Percentiles rank a stretch among this genome's conserved stretches.
phyloP scores from a whole-genome alignment of 2,113 vertebrate genomes.

The Misgurnus anguillicaudatus region DNA sequence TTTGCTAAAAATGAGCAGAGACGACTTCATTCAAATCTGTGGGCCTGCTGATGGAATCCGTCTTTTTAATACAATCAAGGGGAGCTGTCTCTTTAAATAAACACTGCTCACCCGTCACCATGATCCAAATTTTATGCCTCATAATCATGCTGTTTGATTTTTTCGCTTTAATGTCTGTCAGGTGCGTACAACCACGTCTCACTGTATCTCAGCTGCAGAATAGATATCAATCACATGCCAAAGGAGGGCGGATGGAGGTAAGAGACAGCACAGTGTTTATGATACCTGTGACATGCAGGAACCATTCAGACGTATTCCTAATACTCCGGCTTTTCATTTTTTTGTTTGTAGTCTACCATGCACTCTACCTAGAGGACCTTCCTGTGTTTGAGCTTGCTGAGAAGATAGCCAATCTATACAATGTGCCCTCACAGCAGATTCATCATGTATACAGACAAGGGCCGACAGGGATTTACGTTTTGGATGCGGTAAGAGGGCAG shows the following conservation, averaged over 20 bases:
- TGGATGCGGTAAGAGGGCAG: conserved; percentile 83
- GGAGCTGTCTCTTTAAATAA: conserved; percentile 63
- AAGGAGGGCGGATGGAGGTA: conserved; percentile 57
- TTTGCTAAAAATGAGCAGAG: conserved; percentile 90
- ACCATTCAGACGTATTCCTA: neutral
- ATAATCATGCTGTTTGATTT: too few species aligned
- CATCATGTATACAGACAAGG: conserved; percentile 87
- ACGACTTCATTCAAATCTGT: conserved; percentile 92
- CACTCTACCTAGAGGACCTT: conserved; percentile 89
- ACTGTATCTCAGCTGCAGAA: conserved; percentile 90
- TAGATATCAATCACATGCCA: conserved; percentile 70
- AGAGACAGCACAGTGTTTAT: neutral
- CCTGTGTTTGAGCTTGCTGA: conserved; percentile 86
- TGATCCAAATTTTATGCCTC: neutral
- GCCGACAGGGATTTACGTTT: conserved; percentile 85
- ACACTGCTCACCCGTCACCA: neutral
- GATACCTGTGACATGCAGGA: neutral
- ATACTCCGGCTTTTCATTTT: neutral
- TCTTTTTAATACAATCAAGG: conserved; percentile 92
- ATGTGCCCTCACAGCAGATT: conserved; percentile 86
- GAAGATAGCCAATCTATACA: conserved; percentile 89
- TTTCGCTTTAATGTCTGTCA: conserved; percentile 56
- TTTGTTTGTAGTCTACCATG: conserved; percentile 84
- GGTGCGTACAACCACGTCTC: conserved; percentile 88
- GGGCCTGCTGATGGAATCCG: conserved; percentile 94